These are phyloP conservation scores for Coenobita brevimanus DNA, from an alignment of 1,140 invertebrate genomes.

Conservation along the genomic window DNA sequence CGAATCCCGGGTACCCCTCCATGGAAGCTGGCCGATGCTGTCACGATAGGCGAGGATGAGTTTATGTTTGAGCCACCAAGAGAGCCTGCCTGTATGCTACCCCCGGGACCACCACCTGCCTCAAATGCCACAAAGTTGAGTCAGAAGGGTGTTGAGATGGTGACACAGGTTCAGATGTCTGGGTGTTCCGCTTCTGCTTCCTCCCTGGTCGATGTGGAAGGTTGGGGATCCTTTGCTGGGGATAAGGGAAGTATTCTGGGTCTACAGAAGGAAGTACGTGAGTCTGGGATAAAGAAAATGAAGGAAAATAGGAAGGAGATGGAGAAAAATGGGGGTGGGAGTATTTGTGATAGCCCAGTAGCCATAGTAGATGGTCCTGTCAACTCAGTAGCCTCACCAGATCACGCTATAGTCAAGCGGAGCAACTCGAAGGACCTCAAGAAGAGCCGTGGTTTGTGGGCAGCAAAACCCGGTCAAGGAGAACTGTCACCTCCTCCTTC, in stretches of 20 bases:
- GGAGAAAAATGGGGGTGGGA: background rate
- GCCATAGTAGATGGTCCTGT: background rate
- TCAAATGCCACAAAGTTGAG: too few species aligned
- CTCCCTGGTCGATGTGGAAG: too few species aligned
- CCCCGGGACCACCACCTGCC: too few species aligned
- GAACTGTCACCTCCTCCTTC: background rate
- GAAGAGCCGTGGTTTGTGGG: slow-evolving; percentile 22
- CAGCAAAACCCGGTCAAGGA: background rate
- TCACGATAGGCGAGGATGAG: background rate
- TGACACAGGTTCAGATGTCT: too few species aligned
- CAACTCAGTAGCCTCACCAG: background rate
- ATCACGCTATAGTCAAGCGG: background rate
- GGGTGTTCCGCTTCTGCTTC: background rate
- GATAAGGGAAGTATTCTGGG: too few species aligned
- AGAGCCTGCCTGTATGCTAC: too few species aligned
- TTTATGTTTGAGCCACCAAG: too few species aligned
- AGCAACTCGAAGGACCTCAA: slow-evolving; percentile 16
- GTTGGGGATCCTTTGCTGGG: too few species aligned
- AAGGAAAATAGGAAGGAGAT: background rate
- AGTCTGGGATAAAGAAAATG: too few species aligned
- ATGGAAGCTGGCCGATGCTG: slow-evolving; percentile 11
- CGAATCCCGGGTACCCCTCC: slow-evolving; percentile 12
- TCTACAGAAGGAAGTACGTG: too few species aligned
- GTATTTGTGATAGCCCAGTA: background rate
- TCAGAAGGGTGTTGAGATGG: too few species aligned